A percentile compares a stretch with the other conserved stretches of the same genome.
These are phyloP conservation scores for Meloidogyne hapla DNA, from an alignment of 1,140 invertebrate genomes.

Conservation along the genomic window DNA sequence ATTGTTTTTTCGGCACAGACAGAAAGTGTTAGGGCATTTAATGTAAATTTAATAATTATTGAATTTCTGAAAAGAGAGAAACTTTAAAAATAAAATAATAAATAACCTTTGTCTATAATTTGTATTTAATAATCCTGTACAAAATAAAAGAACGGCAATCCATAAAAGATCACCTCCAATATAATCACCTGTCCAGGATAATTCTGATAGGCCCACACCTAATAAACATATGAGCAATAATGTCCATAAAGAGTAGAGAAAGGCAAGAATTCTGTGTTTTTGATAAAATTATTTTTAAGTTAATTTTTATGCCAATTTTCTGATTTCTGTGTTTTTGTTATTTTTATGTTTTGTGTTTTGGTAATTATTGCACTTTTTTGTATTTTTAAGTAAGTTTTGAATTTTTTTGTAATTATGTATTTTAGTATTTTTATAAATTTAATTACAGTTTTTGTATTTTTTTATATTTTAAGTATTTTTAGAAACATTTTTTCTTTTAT, in stretches of 20 bases:
- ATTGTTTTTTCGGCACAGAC: conserved; percentile 54
- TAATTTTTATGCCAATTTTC: too few relatives aligned
- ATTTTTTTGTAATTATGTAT: too few relatives aligned
- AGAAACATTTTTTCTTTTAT: too few relatives aligned
- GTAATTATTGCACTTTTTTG: too few relatives aligned
- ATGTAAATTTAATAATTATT: conserved; percentile 48
- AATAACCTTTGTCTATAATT: conserved; percentile 32
- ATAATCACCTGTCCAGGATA: conserved; percentile 61
- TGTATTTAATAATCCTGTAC: conserved; percentile 52
- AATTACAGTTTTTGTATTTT: too few relatives aligned
- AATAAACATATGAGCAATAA: conserved; percentile 53
- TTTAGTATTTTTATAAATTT: too few relatives aligned
- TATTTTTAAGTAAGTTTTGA: too few relatives aligned
- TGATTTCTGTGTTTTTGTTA: conserved; percentile 24
- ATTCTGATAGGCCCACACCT: conserved; percentile 52
- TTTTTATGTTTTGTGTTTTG: conserved; percentile 18
- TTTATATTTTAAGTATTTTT: too few relatives aligned
- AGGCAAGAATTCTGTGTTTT: conserved; percentile 33
- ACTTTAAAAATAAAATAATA: conserved; percentile 5
- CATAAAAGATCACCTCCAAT: conserved; percentile 61
- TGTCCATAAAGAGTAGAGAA: conserved; percentile 59
- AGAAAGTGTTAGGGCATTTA: conserved; percentile 50
- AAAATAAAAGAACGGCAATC: conserved; percentile 56
- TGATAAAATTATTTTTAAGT: too few relatives aligned
- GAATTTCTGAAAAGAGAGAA: conserved; percentile 42